Evolutionary conservation across 2,888 invertebrate species (phyloP).

Genomic region (Cosmia trapezina): DNA sequence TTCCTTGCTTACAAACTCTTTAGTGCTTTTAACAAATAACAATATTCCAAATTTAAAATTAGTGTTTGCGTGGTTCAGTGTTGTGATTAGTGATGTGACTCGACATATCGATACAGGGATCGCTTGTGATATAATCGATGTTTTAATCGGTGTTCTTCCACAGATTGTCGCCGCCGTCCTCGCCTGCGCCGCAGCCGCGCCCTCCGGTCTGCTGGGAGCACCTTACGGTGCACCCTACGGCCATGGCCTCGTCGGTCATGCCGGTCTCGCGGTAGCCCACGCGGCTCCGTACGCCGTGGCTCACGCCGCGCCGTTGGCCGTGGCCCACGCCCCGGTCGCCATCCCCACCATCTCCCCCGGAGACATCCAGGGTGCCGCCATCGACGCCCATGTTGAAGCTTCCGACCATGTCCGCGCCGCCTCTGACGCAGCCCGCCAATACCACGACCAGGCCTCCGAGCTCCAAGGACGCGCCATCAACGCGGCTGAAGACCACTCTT

Average conservation of each 20-base stretch:
- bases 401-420: constrained; percentile 87
- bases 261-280: constrained; percentile 71
- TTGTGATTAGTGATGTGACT: constrained; percentile 64
- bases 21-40: constrained; percentile 43
- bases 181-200: constrained; percentile 86
- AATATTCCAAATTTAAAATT: constrained; percentile 23
- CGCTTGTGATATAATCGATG: constrained; percentile 58
- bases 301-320: constrained; percentile 65
- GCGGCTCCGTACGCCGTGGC: constrained; percentile 71
- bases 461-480: constrained; percentile 86
- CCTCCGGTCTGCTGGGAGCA: constrained; percentile 82
- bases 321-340: constrained; percentile 75
- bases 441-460: constrained; percentile 87
- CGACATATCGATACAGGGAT: constrained; percentile 45
- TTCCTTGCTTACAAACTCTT: constrained; percentile 62
- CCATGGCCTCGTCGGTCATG: constrained; percentile 70
- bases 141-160: constrained; percentile 71
- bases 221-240: constrained; percentile 79
- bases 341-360: constrained; percentile 87
- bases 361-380: constrained; percentile 85
- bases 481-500: constrained; percentile 87
- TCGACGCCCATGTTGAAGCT: constrained; percentile 87
- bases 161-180: constrained; percentile 91
- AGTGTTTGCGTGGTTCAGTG: constrained; percentile 59
- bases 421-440: constrained; percentile 84